These are phyloP conservation scores for Crocodylus rhombifer DNA, from an alignment of 2,797 vertebrate genomes.

Conservation along the genomic window DNA sequence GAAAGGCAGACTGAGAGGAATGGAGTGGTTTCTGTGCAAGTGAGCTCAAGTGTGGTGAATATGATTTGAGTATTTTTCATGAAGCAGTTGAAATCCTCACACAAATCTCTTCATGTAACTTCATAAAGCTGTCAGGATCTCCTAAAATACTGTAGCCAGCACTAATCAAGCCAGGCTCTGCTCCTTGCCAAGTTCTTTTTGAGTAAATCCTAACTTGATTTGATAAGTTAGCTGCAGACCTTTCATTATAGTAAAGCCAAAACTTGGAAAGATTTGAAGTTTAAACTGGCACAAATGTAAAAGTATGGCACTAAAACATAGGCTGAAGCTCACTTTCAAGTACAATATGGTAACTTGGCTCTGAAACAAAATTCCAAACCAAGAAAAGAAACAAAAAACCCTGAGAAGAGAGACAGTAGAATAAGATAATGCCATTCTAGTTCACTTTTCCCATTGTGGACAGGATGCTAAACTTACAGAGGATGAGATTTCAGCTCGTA, in stretches of 20 bases:
- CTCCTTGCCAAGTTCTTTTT: constrained; percentile 65
- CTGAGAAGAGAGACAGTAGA: not conserved
- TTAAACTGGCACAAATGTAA: constrained; percentile 44
- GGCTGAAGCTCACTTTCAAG: constrained; percentile 30
- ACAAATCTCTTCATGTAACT: not conserved
- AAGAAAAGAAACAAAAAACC: constrained; percentile 15
- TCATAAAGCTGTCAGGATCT: constrained; percentile 51
- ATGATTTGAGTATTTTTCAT: not conserved
- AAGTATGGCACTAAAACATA: constrained; percentile 27
- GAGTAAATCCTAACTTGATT: constrained; percentile 65
- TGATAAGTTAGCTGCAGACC: constrained; percentile 60
- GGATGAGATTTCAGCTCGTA: not conserved
- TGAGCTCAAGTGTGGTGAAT: not conserved
- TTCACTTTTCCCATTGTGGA: not conserved
- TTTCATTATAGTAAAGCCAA: constrained; percentile 52
- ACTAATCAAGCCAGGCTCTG: not conserved
- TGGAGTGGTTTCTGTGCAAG: not conserved
- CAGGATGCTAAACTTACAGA: not conserved
- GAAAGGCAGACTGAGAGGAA: not conserved
- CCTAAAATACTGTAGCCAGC: constrained; percentile 59
- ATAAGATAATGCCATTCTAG: not conserved
- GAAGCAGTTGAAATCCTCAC: constrained; percentile 17
- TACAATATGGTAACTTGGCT: not conserved
- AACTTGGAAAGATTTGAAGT: constrained; percentile 51
- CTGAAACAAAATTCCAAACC: constrained; percentile 8